Percentiles rank a stretch among this genome's conserved stretches.
Evolutionary conservation across 1,140 invertebrate genomes (phyloP).

Genomic region (Mesaphorura yosii): DNA sequence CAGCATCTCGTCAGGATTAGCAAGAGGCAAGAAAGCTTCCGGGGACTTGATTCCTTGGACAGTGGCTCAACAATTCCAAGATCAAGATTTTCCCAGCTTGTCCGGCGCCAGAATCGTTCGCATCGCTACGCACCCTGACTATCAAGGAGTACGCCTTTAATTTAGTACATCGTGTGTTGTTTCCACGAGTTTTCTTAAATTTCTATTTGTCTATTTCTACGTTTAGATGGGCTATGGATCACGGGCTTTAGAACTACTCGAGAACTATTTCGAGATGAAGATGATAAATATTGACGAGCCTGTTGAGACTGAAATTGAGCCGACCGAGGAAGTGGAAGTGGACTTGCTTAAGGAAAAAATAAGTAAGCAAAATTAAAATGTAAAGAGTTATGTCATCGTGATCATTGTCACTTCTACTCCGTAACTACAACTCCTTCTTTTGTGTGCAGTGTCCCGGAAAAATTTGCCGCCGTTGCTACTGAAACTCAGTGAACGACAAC

Average conservation of each 20-base stretch:
- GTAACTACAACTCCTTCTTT: not conserved
- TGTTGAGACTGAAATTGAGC: constrained; percentile 35
- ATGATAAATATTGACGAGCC: constrained; percentile 55
- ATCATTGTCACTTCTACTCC: not conserved
- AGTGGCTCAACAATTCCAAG: constrained; percentile 88
- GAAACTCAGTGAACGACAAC: constrained; percentile 65
- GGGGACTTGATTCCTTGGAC: constrained; percentile 99
- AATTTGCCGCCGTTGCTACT: constrained; percentile 58
- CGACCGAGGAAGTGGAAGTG: constrained; percentile 41
- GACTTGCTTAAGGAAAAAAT: constrained; percentile 51
- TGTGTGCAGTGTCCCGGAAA: constrained; percentile 42
- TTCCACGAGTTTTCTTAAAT: constrained; percentile 1
- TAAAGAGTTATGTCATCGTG: not conserved
- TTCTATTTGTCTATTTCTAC: constrained; percentile 31
- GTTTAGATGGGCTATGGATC: constrained; percentile 90
- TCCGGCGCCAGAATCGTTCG: constrained; percentile 84
- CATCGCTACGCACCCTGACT: constrained; percentile 96
- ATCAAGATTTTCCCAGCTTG: constrained; percentile 81
- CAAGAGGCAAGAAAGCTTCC: constrained; percentile 72
- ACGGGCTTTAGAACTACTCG: constrained; percentile 66
- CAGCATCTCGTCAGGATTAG: constrained; percentile 63
- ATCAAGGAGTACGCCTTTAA: constrained; percentile 61
- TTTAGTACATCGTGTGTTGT: not conserved
- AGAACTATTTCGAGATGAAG: constrained; percentile 80
- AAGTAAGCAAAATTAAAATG: too few species aligned